Evolutionary conservation across 2,113 vertebrate species (phyloP).

Genomic region (Conger conger): DNA sequence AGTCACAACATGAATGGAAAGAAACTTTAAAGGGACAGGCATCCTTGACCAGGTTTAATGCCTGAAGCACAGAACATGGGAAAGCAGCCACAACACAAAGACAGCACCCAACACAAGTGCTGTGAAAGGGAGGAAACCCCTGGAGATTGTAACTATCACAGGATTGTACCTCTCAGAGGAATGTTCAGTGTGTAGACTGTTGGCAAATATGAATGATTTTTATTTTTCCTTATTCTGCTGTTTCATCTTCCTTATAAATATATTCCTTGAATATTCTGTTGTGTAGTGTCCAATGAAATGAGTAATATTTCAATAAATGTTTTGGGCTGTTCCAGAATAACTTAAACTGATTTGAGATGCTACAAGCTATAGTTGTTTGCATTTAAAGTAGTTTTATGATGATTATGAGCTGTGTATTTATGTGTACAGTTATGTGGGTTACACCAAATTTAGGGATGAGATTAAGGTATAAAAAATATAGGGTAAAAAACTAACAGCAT

Average conservation of each 20-base stretch:
- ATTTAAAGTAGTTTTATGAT: slow-evolving; percentile 29
- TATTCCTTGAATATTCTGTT: slow-evolving; percentile 24
- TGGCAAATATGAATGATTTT: slow-evolving; percentile 68
- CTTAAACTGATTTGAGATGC: slow-evolving; percentile 31
- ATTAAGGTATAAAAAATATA: slow-evolving; percentile 2
- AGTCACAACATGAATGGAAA: slow-evolving; percentile 81
- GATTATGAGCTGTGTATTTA: slow-evolving; percentile 47
- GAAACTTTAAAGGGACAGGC: slow-evolving; percentile 59
- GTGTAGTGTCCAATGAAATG: slow-evolving; percentile 40
- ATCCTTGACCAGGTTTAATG: slow-evolving; percentile 61
- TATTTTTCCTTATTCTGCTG: slow-evolving; percentile 26
- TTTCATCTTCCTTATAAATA: slow-evolving; percentile 34
- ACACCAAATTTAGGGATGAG: slow-evolving; percentile 62
- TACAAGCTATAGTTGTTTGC: slow-evolving; percentile 1
- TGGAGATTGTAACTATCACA: slow-evolving; percentile 74
- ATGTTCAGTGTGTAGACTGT: slow-evolving; percentile 74
- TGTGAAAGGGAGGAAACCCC: slow-evolving; percentile 78
- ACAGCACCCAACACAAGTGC: slow-evolving; percentile 53
- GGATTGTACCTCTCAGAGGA: no score
- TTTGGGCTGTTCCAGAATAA: background rate
- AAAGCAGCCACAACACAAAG: slow-evolving; percentile 68
- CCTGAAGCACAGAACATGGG: slow-evolving; percentile 73
- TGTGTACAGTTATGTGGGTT: slow-evolving; percentile 52
- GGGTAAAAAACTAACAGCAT: slow-evolving; percentile 44
- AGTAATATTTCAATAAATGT: slow-evolving; percentile 22